Base-by-base conservation (phyloP, 2,113 vertebrate genomes). In the Chroicocephalus ridibundus region DNA sequence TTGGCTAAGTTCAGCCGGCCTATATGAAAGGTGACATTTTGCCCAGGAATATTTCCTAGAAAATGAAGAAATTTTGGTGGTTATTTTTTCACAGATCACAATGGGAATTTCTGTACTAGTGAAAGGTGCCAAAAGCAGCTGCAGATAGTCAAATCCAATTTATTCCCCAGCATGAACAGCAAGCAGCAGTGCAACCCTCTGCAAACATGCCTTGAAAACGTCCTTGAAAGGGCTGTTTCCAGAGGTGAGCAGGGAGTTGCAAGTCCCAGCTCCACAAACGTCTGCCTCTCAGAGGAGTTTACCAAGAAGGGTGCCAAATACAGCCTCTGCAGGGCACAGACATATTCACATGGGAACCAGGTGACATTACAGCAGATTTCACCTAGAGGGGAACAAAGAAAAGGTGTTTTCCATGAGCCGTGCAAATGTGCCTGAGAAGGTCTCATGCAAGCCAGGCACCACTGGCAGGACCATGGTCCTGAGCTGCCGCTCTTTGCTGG, bases 111-210 rank as follows among this genome's bases (percentile, higher is more conserved):
- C 79, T 89, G 54, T 78, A 94, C 46, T 69, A 80, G 66, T 66
- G 86, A 89, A 94, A 95, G 88, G 86, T 95, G 93, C 93, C 96
- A 94, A 95, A 95, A 95, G 91, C 95, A 94, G 86, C 91, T 94
- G 94, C 81, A 91, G 86, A 93, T 18, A 94, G 83, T 91, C 93
- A 94, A 91, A 91, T 77, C 81, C 96, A 88, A 81, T 94, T 94
- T 96, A 94, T 93, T 86, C 90, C 94, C 80, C 69, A 92, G 94
- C 80, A 93, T 61, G 91, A 95, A 11, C 60, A 52, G 61, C 6
- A 5, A 81, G 93, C 90, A 94, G 90, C 79, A 80, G 88, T 47
- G 88, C 88, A 88, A 88, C 52, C 65, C 52, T 92, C 69, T 74
- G 51, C 91, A 95, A 93, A 91, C 80, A 62, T 9, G 69, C 64